These are phyloP conservation scores for Pseudococcus jackbeardsleyi DNA, from an alignment of 2,888 invertebrate species.

Conservation along the genomic window DNA sequence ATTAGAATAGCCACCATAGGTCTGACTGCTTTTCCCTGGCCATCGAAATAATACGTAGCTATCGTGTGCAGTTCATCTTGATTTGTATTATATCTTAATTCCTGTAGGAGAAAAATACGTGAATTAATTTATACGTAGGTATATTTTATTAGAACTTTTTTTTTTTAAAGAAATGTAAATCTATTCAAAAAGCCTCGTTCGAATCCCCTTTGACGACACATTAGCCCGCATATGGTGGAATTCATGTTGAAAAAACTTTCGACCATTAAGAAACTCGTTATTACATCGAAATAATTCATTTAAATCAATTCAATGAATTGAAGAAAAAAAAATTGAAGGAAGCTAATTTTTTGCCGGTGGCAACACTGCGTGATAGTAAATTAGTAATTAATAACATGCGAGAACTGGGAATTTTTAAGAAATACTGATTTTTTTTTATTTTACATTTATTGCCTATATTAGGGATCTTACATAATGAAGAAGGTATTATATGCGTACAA, in stretches of 20 bases:
- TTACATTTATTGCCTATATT: background rate
- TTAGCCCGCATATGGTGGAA: background rate
- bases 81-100: slow-evolving; percentile 82
- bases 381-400: background rate
- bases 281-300: background rate
- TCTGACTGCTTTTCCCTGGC: slow-evolving; percentile 96
- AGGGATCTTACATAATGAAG: background rate
- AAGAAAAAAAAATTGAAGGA: background rate
- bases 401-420: no score
- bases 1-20: slow-evolving; percentile 95
- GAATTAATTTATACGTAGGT: background rate
- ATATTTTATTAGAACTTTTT: background rate
- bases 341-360: background rate
- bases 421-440: background rate
- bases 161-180: background rate
- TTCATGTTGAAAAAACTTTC: background rate
- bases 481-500: background rate
- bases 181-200: background rate
- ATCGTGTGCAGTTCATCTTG: slow-evolving; percentile 89
- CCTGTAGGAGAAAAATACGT: slow-evolving; percentile 72
- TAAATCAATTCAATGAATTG: background rate
- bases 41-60: slow-evolving; percentile 97
- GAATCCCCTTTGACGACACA: background rate
- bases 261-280: background rate
- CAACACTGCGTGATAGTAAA: background rate